Evolutionary conservation across 2,797 vertebrate genomes (phyloP), one percentile per base, ranked within the genome.

Genomic region (Poecilia velifera): DNA sequence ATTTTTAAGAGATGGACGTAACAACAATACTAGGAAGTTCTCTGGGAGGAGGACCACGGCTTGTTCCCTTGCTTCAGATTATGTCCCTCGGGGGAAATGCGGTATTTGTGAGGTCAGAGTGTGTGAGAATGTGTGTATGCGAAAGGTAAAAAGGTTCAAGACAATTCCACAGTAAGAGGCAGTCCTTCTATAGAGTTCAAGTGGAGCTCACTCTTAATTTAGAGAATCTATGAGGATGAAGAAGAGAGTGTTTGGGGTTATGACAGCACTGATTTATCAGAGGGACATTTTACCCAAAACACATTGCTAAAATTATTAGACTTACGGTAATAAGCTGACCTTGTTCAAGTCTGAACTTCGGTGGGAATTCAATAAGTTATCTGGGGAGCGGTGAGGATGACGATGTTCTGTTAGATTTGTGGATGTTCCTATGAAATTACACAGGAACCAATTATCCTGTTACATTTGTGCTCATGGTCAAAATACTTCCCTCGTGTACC

Each of bases 1-100:
- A 87, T 72, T 73, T 89, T 78, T 73, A 90, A 85, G 72, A 86
- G 34, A 89, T 91, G 86, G 84, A 90, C 89, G 88, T 81, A 71
- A 79, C 64, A 92, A 94, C 93, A 94, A 94, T 93, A 83, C 76
- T 68, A 91, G 92, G 91, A 93, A 93, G 86, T 82, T 0, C 84
- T 85, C 78, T 87, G 93, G 93, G 93, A 93, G 93, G 93, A 91
- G 93, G 90, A 87, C 91, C 78, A 57, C 47, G 45, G 25, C 70
- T 89, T 53, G 88, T 87, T 94, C 94, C 93, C 93, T 94, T 79
- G 57, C 70, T 88, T 85, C 75, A 86, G 82, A 80, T 76, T 57
- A 64, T 72, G 31, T 57, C 83, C 89, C 86, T 73, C 49, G 72
- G 22, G 90, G 87, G 91, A 91, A 66, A 0, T 55, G 18, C 86